Evolutionary conservation across 2,888 invertebrate species (phyloP).

Genomic region (Argyra leucocephala): DNA sequence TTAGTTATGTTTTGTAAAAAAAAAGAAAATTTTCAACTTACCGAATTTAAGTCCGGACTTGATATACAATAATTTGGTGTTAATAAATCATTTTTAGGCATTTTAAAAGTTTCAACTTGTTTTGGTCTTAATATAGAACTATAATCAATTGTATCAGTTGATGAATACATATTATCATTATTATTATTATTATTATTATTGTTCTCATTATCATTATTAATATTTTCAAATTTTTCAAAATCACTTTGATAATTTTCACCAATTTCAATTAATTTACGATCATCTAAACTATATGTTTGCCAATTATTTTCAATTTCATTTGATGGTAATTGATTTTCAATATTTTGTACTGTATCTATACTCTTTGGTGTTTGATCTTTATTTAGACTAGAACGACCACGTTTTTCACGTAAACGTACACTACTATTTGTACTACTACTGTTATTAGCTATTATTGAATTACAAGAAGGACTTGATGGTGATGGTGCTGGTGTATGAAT

Average conservation of each 20-base stretch:
- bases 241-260: not conserved
- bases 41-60: too few relatives aligned
- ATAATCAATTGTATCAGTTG: not conserved
- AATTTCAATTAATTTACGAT: not conserved
- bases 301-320: not conserved
- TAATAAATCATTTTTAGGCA: too few relatives aligned
- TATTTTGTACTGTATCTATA: not conserved
- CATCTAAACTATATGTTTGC: slow-evolving; percentile 3
- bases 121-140: not conserved
- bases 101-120: too few relatives aligned
- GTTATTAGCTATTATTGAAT: not conserved
- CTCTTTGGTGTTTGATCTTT: not conserved
- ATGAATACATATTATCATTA: not conserved
- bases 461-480: not conserved
- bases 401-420: slow-evolving; percentile 17
- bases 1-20: too few relatives aligned
- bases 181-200: not conserved
- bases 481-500: not conserved
- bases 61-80: too few relatives aligned
- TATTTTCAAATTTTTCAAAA: not conserved
- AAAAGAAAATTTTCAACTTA: too few relatives aligned
- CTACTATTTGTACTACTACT: not conserved
- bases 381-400: not conserved
- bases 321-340: not conserved
- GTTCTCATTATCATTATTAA: not conserved